Conservation (phyloP, 2,888 invertebrate genomes). For the Catocala fraxini region DNA sequence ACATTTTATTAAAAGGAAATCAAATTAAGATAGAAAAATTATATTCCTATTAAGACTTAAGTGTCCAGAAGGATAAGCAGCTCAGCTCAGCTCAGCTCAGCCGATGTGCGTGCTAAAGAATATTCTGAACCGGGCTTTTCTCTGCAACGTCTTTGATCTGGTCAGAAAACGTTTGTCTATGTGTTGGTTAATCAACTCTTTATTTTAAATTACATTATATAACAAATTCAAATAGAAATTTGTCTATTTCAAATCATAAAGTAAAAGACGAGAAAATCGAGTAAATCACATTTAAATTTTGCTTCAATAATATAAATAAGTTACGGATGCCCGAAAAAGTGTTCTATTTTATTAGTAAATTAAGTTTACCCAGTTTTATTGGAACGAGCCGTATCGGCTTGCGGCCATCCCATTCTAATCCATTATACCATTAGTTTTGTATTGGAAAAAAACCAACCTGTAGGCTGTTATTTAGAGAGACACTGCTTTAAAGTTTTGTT, state of each 20-base stretch:
- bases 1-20: no score
- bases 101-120: no score
- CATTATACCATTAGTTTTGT: constrained; percentile 39
- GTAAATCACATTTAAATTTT: constrained; percentile 11
- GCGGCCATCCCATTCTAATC: constrained; percentile 32
- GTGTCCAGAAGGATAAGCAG: no score
- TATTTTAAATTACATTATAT: not conserved
- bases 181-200: not conserved
- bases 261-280: not conserved
- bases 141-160: no score
- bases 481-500: constrained; percentile 21
- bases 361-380: constrained; percentile 37
- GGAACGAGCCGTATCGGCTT: constrained; percentile 21
- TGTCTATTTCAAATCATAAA: not conserved
- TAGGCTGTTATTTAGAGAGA: constrained; percentile 17
- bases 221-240: not conserved
- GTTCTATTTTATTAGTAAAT: constrained; percentile 43
- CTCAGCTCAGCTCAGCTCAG: no score
- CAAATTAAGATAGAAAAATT: no score
- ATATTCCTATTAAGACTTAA: no score
- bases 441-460: constrained; percentile 32
- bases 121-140: no score
- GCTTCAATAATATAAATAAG: constrained; percentile 26
- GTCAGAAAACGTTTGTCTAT: no score
- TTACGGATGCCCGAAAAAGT: constrained; percentile 29